Percentiles rank a stretch among this genome's conserved stretches.
phyloP scores from a whole-genome alignment of 1,140 invertebrate species.

The Marisa cornuarietis region DNA sequence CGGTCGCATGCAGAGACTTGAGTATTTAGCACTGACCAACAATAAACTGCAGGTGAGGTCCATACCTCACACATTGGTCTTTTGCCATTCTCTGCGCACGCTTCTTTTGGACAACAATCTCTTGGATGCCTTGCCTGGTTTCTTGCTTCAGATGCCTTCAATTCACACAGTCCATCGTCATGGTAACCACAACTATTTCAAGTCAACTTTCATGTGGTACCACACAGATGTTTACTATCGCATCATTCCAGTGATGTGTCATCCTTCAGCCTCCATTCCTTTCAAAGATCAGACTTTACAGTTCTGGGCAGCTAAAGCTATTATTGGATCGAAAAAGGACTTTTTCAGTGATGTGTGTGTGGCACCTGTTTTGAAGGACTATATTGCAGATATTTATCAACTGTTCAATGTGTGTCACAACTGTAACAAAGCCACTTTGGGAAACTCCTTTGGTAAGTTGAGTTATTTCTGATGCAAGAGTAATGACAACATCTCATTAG shows the following conservation, averaged over 20 bases:
- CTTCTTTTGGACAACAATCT: slow-evolving; percentile 68
- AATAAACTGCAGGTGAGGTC: slow-evolving; percentile 68
- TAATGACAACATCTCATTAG: no score
- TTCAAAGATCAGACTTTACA: slow-evolving; percentile 50
- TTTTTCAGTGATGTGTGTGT: slow-evolving; percentile 62
- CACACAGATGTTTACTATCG: slow-evolving; percentile 68
- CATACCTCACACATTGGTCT: slow-evolving; percentile 68
- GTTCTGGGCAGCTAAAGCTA: slow-evolving; percentile 63
- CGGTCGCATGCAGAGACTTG: slow-evolving; percentile 65
- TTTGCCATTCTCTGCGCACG: slow-evolving; percentile 63
- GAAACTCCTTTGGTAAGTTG: slow-evolving; percentile 45
- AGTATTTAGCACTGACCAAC: slow-evolving; percentile 68
- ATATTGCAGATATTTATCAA: slow-evolving; percentile 65
- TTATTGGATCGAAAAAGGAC: slow-evolving; percentile 65
- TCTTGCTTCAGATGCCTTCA: slow-evolving; percentile 65
- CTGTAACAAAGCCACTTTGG: slow-evolving; percentile 58
- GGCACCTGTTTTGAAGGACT: slow-evolving; percentile 63
- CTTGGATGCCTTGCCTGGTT: slow-evolving; percentile 69
- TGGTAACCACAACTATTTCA: slow-evolving; percentile 71
- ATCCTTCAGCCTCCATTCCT: slow-evolving; percentile 31
- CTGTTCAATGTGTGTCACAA: slow-evolving; percentile 66
- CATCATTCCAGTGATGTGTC: slow-evolving; percentile 56
- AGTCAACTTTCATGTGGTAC: slow-evolving; percentile 71
- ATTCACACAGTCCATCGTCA: slow-evolving; percentile 69
- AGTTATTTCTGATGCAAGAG: slow-evolving; percentile 37